Conservation (phyloP, 1,140 invertebrate species). For the Venustaconcha ellipsiformis region DNA sequence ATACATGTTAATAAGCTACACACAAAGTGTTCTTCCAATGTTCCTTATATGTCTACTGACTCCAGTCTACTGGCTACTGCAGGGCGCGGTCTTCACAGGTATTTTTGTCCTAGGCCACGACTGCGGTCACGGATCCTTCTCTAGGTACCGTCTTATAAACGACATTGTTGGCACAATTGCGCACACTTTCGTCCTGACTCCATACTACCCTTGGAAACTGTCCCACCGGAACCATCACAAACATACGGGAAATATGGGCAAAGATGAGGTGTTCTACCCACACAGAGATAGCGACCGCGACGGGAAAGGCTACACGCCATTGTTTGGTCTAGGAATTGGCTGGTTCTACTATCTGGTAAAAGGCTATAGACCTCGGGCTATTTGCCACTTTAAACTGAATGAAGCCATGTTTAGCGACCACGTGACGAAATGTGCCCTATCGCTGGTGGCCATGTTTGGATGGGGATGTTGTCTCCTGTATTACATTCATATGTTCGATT, state of each 20-base stretch:
- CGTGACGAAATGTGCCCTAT: constrained; percentile 43
- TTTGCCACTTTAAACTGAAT: constrained; percentile 53
- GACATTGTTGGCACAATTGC: constrained; percentile 50
- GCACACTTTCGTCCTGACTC: constrained; percentile 53
- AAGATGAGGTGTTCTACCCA: constrained; percentile 63
- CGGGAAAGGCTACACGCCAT: constrained; percentile 29
- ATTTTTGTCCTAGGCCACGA: constrained; percentile 70
- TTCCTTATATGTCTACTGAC: constrained; percentile 22
- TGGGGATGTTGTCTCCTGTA: constrained; percentile 52
- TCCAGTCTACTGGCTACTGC: constrained; percentile 55
- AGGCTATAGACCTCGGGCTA: constrained; percentile 54
- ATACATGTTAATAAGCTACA: constrained; percentile 28
- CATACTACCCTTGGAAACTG: constrained; percentile 63
- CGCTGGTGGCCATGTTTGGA: constrained; percentile 47
- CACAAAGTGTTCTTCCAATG: constrained; percentile 28
- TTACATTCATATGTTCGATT: constrained; percentile 37
- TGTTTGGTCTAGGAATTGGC: constrained; percentile 57
- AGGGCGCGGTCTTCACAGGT: constrained; percentile 67
- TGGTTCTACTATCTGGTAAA: constrained; percentile 56
- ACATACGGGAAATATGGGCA: constrained; percentile 61
- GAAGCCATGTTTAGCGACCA: constrained; percentile 44
- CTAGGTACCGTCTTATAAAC: constrained; percentile 58
- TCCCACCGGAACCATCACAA: constrained; percentile 60
- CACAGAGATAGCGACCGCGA: constrained; percentile 33
- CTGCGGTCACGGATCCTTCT: constrained; percentile 70